phyloP scores from a whole-genome alignment of 1,140 invertebrate species.

The Carposina sasakii region DNA sequence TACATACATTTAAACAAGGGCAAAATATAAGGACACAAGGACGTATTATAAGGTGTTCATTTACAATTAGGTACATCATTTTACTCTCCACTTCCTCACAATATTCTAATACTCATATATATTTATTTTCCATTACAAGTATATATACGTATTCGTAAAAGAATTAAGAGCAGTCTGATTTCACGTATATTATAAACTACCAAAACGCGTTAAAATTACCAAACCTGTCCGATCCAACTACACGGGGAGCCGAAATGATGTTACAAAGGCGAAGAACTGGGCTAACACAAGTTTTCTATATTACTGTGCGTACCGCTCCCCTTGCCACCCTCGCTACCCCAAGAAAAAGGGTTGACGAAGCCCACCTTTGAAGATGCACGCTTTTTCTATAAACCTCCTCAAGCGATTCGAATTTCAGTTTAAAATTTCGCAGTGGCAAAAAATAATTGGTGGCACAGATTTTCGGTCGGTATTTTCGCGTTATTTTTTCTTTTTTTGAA shows the following conservation, averaged over 20 bases:
- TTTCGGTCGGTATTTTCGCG: constrained; percentile 42
- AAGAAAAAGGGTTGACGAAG: constrained; percentile 56
- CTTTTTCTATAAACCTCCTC: constrained; percentile 59
- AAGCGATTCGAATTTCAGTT: constrained; percentile 70
- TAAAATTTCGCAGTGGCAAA: constrained; percentile 63
- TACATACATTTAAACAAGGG: too few species aligned
- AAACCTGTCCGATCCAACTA: constrained; percentile 26
- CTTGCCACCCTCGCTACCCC: constrained; percentile 16
- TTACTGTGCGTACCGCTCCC: constrained; percentile 57
- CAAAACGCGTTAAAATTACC: too few species aligned
- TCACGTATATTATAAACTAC: too few species aligned
- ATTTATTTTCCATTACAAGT: too few species aligned
- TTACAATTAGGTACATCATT: too few species aligned
- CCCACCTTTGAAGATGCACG: constrained; percentile 68
- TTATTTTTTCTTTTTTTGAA: constrained; percentile 18
- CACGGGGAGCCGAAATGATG: constrained; percentile 64
- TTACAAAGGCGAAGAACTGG: constrained; percentile 70
- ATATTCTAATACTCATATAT: too few species aligned
- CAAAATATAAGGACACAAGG: too few species aligned
- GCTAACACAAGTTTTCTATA: constrained; percentile 73
- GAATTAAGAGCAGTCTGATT: too few species aligned
- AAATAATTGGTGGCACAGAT: constrained; percentile 65
- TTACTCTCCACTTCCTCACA: too few species aligned
- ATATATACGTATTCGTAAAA: too few species aligned
- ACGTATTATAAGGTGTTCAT: too few species aligned